A percentile compares a stretch with the other conserved stretches of the same genome.
Conservation (phyloP, 2,113 vertebrate genomes). For the Zingel zingel region DNA sequence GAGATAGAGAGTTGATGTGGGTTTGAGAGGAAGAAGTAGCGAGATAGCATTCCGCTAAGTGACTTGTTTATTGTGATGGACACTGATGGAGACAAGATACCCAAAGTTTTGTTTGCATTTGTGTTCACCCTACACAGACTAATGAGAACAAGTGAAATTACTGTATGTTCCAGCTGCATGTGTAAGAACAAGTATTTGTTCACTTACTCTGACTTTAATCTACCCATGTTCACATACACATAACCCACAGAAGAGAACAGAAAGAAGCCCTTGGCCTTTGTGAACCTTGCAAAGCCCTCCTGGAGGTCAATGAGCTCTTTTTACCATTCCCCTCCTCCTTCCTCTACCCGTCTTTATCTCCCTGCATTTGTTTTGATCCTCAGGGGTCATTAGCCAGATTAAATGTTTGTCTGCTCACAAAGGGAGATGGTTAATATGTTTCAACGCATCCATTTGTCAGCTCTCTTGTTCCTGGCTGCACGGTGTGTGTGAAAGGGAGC, state of each 20-base stretch:
- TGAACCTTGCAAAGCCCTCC: conserved; percentile 74
- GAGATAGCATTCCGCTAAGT: conserved; percentile 63
- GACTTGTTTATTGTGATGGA: conserved; percentile 72
- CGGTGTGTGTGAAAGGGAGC: conserved; percentile 72
- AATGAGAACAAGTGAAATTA: conserved; percentile 11
- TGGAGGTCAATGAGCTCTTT: conserved; percentile 77
- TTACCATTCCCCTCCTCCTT: conserved; percentile 54
- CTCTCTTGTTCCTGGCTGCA: conserved; percentile 67
- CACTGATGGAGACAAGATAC: conserved; percentile 66
- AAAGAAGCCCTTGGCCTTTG: conserved; percentile 52
- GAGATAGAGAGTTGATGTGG: conserved; percentile 64
- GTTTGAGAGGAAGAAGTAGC: conserved; percentile 45
- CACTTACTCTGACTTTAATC: conserved; percentile 48
- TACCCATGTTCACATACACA: conserved; percentile 33
- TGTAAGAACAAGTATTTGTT: conserved; percentile 21
- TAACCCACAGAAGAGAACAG: conserved; percentile 25
- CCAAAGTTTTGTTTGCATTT: conserved; percentile 51
- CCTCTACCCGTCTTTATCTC: conserved; percentile 72
- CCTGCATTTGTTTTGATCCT: conserved; percentile 83
- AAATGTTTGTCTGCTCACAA: conserved; percentile 85
- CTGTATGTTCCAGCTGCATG: conserved; percentile 26
- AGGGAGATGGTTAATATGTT: conserved; percentile 86
- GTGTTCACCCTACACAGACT: conserved; percentile 39
- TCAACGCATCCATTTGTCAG: conserved; percentile 84
- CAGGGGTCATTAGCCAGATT: conserved; percentile 83